Conservation (phyloP, 2,113 vertebrate genomes). For the Xenus cinereus region DNA sequence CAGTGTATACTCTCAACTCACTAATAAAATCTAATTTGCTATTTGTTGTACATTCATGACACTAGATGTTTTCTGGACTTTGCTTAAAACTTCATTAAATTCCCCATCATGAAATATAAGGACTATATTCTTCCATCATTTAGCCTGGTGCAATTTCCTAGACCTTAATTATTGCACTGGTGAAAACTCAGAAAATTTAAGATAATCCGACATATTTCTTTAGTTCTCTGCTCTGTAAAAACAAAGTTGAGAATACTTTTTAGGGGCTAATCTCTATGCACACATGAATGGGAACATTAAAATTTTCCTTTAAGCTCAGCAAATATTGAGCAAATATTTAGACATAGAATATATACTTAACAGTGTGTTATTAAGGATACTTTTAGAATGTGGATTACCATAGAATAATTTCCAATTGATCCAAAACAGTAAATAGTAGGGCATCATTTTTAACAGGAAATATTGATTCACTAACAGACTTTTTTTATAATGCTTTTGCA, state of each 20-base stretch:
- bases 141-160: not conserved
- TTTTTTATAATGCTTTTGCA: not conserved
- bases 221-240: not conserved
- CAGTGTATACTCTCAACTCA: not conserved
- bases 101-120: not conserved
- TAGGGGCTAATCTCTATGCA: not conserved
- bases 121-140: not conserved
- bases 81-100: not conserved
- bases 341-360: not conserved
- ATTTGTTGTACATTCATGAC: not conserved
- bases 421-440: not conserved
- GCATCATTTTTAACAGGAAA: not conserved
- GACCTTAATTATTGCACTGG: not conserved
- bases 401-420: not conserved
- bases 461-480: not conserved
- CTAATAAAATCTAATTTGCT: not conserved
- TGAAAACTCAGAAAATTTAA: not conserved
- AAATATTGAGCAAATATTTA: not conserved
- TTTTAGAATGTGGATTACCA: not conserved
- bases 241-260: not conserved
- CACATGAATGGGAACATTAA: not conserved
- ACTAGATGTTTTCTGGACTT: not conserved
- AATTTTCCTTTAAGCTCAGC: not conserved
- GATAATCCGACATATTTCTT: not conserved
- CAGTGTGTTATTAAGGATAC: not conserved